Percentiles rank a stretch among this genome's conserved stretches.
These are phyloP conservation scores for Linnaemya tessellans DNA, from an alignment of 2,888 invertebrate species.

Conservation along the genomic window DNA sequence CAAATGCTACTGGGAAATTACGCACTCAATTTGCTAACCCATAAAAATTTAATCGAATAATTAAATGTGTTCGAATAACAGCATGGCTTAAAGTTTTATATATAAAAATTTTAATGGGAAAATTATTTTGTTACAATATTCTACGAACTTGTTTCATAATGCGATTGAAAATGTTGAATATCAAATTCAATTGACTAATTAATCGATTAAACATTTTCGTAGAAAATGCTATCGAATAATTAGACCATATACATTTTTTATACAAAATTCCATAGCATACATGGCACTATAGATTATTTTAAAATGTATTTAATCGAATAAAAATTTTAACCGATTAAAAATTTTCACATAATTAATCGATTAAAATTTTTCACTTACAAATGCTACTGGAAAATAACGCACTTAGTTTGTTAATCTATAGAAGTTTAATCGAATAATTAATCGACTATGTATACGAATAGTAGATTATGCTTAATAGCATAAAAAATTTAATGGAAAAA, in stretches of 20 bases:
- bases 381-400: neutral
- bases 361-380: neutral
- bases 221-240: neutral
- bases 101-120: too few relatives aligned
- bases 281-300: too few relatives aligned
- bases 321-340: neutral
- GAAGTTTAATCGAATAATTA: constrained; percentile 2
- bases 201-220: neutral
- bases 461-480: too few relatives aligned
- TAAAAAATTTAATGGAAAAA: too few relatives aligned
- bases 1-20: neutral
- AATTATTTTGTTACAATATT: too few relatives aligned
- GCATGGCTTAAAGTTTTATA: too few relatives aligned
- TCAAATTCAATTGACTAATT: neutral
- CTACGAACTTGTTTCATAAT: too few relatives aligned
- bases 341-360: neutral
- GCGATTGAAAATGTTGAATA: neutral
- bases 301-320: too few relatives aligned
- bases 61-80: neutral
- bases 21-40: too few relatives aligned
- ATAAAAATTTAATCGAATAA: neutral
- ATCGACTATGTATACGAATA: neutral
- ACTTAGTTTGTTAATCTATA: too few relatives aligned
- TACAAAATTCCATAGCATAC: too few relatives aligned
- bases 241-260: too few relatives aligned